A percentile compares a stretch with the other conserved stretches of the same genome.
These are phyloP conservation scores for Triplophysa siluroides DNA, from an alignment of 2,113 vertebrate genomes.

Conservation along the genomic window DNA sequence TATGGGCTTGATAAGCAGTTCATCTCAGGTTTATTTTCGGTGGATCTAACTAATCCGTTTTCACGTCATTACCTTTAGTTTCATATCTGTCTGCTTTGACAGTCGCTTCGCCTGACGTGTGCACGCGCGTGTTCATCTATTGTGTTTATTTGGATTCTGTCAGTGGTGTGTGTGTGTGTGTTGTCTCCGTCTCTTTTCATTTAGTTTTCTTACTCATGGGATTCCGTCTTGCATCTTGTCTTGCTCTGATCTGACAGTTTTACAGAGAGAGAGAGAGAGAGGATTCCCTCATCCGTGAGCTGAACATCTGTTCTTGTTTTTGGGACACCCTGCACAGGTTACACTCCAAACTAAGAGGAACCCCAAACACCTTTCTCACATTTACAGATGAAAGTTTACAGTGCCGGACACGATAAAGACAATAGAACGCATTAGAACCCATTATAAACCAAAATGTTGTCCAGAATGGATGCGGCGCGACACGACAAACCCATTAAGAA, in stretches of 20 bases:
- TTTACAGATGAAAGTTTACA: conserved; percentile 28
- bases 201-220: conserved; percentile 45
- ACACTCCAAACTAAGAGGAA: conserved; percentile 22
- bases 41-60: conserved; percentile 28
- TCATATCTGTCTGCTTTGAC: conserved; percentile 25
- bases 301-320: conserved; percentile 50
- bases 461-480: too few relatives aligned
- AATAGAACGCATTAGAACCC: too few relatives aligned
- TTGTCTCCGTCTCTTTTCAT: neutral
- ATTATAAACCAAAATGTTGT: too few relatives aligned
- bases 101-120: conserved; percentile 19
- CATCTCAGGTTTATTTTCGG: conserved; percentile 8
- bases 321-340: conserved; percentile 34
- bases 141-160: too few relatives aligned
- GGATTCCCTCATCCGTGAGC: conserved; percentile 52
- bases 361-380: neutral
- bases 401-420: too few relatives aligned
- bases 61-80: conserved; percentile 20
- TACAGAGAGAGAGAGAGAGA: conserved; percentile 38
- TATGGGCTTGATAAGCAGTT: conserved; percentile 17
- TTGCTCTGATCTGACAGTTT: conserved; percentile 35
- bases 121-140: conserved; percentile 35
- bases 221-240: conserved; percentile 33
- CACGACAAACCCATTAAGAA: too few relatives aligned
- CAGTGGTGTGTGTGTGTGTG: conserved; percentile 35